Percentiles rank a stretch among this genome's conserved stretches.
phyloP scores from a whole-genome alignment of 2,797 vertebrate genomes.

The Vireo griseus region DNA sequence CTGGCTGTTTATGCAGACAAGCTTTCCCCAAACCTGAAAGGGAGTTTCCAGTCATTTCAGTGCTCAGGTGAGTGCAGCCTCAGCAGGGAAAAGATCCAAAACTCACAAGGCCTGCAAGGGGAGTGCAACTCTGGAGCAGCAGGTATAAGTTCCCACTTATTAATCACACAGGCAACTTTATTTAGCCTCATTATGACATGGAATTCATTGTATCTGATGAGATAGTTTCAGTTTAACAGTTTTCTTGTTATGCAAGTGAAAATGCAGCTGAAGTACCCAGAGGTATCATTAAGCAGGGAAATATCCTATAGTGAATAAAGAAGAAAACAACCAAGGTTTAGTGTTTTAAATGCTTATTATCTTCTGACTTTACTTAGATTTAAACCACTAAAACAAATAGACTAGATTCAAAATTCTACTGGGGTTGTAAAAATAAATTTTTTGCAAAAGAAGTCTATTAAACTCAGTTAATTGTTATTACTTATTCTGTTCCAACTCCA shows the following conservation, averaged over 20 bases:
- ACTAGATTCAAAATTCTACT: not conserved
- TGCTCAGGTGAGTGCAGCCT: not conserved
- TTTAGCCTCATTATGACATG: not conserved
- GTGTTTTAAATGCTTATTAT: not conserved
- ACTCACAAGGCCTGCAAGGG: not conserved
- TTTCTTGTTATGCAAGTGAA: not conserved
- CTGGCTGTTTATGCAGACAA: not conserved
- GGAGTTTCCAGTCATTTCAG: not conserved
- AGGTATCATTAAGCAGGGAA: not conserved
- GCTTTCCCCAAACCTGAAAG: not conserved
- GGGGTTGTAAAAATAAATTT: not conserved
- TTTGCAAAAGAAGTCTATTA: not conserved
- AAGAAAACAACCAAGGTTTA: not conserved
- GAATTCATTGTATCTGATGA: not conserved
- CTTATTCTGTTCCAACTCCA: not conserved
- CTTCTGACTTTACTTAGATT: not conserved
- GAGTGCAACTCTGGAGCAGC: rapidly evolving
- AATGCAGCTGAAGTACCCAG: not conserved
- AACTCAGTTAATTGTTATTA: not conserved
- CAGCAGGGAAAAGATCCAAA: not conserved
- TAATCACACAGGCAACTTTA: not conserved
- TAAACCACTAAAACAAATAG: not conserved
- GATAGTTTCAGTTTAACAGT: not conserved
- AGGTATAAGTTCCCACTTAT: not conserved
- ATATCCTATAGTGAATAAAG: not conserved